Conservation (phyloP, 2,113 vertebrate species). For the Muntiacus muntjak region DNA sequence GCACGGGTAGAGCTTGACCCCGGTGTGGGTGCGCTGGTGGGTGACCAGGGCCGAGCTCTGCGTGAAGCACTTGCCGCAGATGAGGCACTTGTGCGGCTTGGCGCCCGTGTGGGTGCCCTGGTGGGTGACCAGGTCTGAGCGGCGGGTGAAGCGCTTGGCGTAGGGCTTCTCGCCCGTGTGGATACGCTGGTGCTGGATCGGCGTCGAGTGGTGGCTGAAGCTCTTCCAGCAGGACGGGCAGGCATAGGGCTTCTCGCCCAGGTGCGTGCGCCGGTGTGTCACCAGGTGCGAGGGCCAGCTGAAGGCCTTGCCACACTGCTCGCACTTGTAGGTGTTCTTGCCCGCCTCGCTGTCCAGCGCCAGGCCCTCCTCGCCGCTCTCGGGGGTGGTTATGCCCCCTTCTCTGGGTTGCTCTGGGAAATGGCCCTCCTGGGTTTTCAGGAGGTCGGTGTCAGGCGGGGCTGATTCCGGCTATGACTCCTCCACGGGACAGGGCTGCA, state of each 20-base stretch:
- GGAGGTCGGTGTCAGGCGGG: fast-evolving
- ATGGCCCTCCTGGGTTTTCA: neutral
- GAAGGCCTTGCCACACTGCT: constrained; percentile 68
- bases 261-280: constrained; percentile 68
- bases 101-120: constrained; percentile 71
- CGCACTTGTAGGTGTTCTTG: constrained; percentile 59
- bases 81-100: constrained; percentile 69
- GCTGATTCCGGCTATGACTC: neutral
- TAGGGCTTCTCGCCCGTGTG: constrained; percentile 75
- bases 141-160: constrained; percentile 67
- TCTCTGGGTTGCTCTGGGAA: neutral
- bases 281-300: constrained; percentile 68
- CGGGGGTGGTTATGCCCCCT: neutral
- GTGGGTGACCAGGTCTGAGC: constrained; percentile 71
- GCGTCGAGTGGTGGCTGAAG: constrained; percentile 70
- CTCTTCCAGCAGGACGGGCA: constrained; percentile 71
- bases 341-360: neutral
- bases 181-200: constrained; percentile 73
- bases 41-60: constrained; percentile 70
- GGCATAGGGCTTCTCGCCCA: constrained; percentile 70
- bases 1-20: constrained; percentile 65
- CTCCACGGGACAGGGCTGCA: neutral
- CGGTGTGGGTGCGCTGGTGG: constrained; percentile 67
- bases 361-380: neutral
- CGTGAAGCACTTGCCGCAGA: constrained; percentile 69